Evolutionary conservation across 2,113 vertebrate genomes (phyloP), one percentile per base, ranked within the genome.

Genomic region (Rhinichthys klamathensis): DNA sequence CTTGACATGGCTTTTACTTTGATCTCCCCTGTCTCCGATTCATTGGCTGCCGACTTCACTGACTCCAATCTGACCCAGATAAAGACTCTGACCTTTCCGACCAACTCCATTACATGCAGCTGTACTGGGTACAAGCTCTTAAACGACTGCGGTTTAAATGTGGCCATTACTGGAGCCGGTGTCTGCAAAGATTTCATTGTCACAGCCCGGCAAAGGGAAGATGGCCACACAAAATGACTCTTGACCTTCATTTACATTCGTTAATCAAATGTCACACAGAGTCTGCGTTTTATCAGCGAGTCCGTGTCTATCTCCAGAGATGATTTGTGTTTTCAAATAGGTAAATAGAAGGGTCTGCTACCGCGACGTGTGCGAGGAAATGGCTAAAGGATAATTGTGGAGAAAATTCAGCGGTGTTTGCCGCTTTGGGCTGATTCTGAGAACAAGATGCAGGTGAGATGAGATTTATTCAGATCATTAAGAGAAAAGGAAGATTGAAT

Each of bases 221-320:
- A 85, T 87, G 76, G 81, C 73, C 87, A 65, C 67, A 69, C 84
- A 80, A 79, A 87, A 86, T 58, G 79, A 80, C 83, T 89, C 82
- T 84, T 85, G 74, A 82, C 83, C 80, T 84, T 85, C 88, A 85
- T 89, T 89, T 87, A 72, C 83, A 87, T 89, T 87, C 80, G 80
- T 87, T 89, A 89, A 87, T 89, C 88, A 84, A 87, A 87, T 85
- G 84, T 87, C 85, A 87, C 72, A 8, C 58, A 25, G 78, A 85
- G 85, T 60, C 27, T 72, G 65, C 67, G 83, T 72, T 75, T 74
- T 84, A 74, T 86, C 75, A 44, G 25, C 6, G 27, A 65, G 56
- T 35, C 67, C 2, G 49, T 56, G 80, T 72, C 80, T 49, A 69
- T 72, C 80, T 82, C 80, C 67, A 3, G 60, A 87, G 23, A 69